A percentile compares a stretch with the other conserved stretches of the same genome.
Conservation (phyloP, 2,113 vertebrate genomes). For the Dermatemys mawii region DNA sequence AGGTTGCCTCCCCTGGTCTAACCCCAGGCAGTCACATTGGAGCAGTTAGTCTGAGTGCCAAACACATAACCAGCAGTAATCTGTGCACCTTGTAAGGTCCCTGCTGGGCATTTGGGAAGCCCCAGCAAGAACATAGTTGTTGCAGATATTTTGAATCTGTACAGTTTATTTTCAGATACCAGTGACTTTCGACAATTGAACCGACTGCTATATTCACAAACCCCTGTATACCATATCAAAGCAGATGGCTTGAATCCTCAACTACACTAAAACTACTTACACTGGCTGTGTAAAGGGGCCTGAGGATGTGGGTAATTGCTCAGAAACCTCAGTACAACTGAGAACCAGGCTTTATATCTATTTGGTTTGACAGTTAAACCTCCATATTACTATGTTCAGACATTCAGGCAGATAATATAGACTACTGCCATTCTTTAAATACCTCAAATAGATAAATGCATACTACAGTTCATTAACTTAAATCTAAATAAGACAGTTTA, state of each 20-base stretch:
- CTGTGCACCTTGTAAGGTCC: accelerated
- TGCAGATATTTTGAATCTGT: background rate
- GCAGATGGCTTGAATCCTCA: background rate
- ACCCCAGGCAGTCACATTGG: background rate
- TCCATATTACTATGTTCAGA: background rate
- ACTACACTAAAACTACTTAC: background rate
- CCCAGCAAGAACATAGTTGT: accelerated
- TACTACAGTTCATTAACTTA: background rate
- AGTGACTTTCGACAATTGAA: background rate
- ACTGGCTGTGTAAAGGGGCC: background rate
- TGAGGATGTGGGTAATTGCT: background rate
- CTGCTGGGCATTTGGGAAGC: background rate
- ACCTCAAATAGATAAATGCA: background rate
- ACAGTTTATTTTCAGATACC: background rate
- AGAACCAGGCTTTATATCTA: background rate
- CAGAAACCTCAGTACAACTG: background rate
- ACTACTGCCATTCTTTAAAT: background rate
- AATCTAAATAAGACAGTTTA: background rate
- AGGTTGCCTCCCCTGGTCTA: too few relatives aligned
- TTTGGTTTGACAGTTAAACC: background rate
- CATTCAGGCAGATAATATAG: background rate
- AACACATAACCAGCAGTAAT: background rate
- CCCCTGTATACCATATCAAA: background rate
- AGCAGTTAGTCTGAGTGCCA: background rate
- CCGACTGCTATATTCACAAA: background rate